Evolutionary conservation across 2,888 invertebrate species (phyloP).

Genomic region (Aphodius granarius): DNA sequence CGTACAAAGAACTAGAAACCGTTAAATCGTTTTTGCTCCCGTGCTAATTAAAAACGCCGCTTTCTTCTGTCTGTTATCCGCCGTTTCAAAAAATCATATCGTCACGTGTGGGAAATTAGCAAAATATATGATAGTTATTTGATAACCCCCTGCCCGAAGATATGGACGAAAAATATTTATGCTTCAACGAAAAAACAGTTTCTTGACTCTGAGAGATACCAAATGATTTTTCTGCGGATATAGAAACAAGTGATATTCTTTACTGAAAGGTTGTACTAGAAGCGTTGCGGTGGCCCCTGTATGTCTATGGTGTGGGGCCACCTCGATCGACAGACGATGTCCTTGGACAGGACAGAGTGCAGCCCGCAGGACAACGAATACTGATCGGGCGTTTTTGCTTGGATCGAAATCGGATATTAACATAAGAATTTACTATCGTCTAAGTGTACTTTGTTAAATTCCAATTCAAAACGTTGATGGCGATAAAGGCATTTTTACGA

Average conservation of each 20-base stretch:
- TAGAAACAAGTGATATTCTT: too few species aligned
- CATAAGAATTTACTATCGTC: slow-evolving; percentile 15
- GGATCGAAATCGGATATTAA: slow-evolving; percentile 10
- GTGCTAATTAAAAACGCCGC: neutral
- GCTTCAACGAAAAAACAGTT: too few species aligned
- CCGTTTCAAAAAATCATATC: too few species aligned
- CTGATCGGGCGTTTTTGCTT: slow-evolving; percentile 6
- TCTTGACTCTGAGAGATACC: too few species aligned
- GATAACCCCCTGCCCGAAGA: too few species aligned
- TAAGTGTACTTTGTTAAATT: slow-evolving; percentile 15
- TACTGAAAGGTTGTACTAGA: too few species aligned
- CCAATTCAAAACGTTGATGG: slow-evolving; percentile 8
- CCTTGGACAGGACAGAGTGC: neutral
- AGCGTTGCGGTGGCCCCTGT: neutral
- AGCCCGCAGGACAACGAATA: slow-evolving; percentile 6
- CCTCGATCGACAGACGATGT: slow-evolving; percentile 1
- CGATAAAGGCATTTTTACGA: slow-evolving; percentile 15
- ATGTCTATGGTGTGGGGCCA: neutral
- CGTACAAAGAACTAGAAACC: neutral
- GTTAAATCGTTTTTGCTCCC: neutral
- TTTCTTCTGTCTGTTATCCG: neutral
- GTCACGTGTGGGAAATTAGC: too few species aligned
- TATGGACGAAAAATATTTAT: too few species aligned
- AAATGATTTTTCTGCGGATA: too few species aligned
- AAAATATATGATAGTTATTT: too few species aligned